Evolutionary conservation across 1,140 invertebrate species (phyloP).

Genomic region (Conopomorpha cramerella): DNA sequence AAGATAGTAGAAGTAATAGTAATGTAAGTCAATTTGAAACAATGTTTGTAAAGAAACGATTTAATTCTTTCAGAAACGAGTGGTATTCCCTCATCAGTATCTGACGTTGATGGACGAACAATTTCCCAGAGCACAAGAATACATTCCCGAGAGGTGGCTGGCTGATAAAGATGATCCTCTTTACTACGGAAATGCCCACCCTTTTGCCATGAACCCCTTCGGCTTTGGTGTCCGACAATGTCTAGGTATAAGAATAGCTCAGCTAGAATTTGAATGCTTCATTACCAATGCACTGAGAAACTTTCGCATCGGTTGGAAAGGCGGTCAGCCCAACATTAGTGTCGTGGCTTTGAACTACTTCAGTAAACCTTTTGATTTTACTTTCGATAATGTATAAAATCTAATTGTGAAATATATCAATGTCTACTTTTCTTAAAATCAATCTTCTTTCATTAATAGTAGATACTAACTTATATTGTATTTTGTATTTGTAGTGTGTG

Average conservation of each 20-base stretch:
- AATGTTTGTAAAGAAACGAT: neutral
- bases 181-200: slow-evolving; percentile 51
- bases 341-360: slow-evolving; percentile 9
- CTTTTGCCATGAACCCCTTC: slow-evolving; percentile 65
- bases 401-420: no score
- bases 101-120: slow-evolving; percentile 51
- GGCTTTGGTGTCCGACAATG: slow-evolving; percentile 66
- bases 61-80: slow-evolving; percentile 15
- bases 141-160: slow-evolving; percentile 66
- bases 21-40: neutral
- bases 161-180: slow-evolving; percentile 34
- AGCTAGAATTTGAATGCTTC: slow-evolving; percentile 66
- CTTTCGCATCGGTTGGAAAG: slow-evolving; percentile 45
- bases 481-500: no score
- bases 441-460: no score
- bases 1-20: no score
- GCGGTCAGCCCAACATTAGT: slow-evolving; percentile 4
- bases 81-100: slow-evolving; percentile 34
- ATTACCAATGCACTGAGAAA: slow-evolving; percentile 58
- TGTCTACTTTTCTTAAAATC: no score
- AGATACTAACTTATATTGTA: no score
- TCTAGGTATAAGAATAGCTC: slow-evolving; percentile 65
- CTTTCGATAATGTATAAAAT: slow-evolving; percentile 9
- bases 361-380: slow-evolving; percentile 10
- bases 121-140: slow-evolving; percentile 57